Conservation (phyloP, 2,113 vertebrate species). For the Passer domesticus region DNA sequence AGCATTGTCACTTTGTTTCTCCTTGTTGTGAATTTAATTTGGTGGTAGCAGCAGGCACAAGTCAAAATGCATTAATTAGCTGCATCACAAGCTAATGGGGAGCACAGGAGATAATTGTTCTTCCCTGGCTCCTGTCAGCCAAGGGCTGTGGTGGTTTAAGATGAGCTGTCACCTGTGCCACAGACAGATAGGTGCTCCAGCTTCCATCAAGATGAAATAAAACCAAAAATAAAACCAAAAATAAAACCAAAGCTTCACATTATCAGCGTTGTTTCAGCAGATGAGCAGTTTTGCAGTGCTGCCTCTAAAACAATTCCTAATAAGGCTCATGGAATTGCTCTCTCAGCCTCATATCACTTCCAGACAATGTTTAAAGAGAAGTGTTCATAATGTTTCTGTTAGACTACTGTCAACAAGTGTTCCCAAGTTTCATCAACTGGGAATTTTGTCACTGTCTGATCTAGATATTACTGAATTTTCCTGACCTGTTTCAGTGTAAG, state of each 20-base stretch:
- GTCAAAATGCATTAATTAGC: neutral
- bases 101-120: neutral
- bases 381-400: neutral
- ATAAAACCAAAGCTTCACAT: neutral
- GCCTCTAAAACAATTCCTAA: neutral
- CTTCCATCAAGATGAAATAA: neutral
- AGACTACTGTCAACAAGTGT: neutral
- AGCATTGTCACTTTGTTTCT: neutral
- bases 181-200: neutral
- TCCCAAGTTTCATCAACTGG: neutral
- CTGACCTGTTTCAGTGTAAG: neutral
- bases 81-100: neutral
- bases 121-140: neutral
- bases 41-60: neutral
- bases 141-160: neutral
- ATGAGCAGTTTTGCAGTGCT: neutral
- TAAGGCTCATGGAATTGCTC: neutral
- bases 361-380: neutral
- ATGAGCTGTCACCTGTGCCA: neutral
- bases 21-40: neutral
- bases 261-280: fast-evolving
- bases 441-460: neutral
- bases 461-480: neutral
- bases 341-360: neutral
- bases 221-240: neutral